Evolutionary conservation across 2,797 vertebrate species (phyloP), one percentile per base, ranked within the genome.

Genomic region (Coregonus ussuriensis): DNA sequence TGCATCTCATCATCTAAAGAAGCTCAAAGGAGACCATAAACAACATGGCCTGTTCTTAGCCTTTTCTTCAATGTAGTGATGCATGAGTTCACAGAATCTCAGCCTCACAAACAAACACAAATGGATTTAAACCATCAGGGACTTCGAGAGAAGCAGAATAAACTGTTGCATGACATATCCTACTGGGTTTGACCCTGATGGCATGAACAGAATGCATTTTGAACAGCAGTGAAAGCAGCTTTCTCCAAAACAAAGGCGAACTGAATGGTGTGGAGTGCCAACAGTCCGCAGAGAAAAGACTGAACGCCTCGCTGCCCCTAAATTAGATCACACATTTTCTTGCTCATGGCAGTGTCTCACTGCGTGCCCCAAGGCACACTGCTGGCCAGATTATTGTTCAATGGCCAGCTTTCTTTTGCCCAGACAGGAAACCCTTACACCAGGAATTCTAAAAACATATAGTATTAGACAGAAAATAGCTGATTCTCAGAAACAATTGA

Each of bases 241-340:
- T 16, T 33, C 29, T 16, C 16, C 31, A 68, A 79, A 79, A 82
- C 81, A 69, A 71, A 75, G 79, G 74, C 73, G 84, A 78, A 84
- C 81, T 81, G 87, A 66, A 76, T 74, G 75, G 82, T 62, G 72
- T 35, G 21, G 72, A 59, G 54, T 54, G 72, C 47, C 51, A 87
- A 79, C 82, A 85, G 88, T 81, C 85, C 75, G 68, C 29, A 11
- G 52, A 72, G 88, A 86, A 89, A 88, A 92, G 87, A 74, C 72
- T 81, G 79, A 88, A 93, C 84, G 91, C 92, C 87, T 94, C 71
- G 9, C 91, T 94, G 92, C 92, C 85, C 92, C 89, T 92, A 92
- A 94, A 95, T 95, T 93, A 95, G 92, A 94, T 94, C 93, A 93
- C 93, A 94, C 87, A 92, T 95, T 94, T 94, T 91, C 93, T 92